Evolutionary conservation across 2,113 vertebrate species (phyloP).

Genomic region (Erythrolamprus reginae): DNA sequence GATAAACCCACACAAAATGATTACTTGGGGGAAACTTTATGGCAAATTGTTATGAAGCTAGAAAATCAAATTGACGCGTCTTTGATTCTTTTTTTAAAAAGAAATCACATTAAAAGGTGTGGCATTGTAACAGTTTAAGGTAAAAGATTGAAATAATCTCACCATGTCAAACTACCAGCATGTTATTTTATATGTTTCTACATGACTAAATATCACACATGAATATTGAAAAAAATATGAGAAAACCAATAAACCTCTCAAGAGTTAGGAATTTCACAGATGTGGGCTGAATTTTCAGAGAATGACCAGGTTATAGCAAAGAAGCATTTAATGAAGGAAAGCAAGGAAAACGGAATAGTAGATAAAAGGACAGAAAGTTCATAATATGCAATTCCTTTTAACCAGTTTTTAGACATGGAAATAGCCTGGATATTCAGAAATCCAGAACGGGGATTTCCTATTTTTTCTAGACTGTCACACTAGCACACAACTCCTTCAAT

Average conservation of each 20-base stretch:
- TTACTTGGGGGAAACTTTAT: neutral
- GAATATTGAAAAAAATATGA: too few relatives aligned
- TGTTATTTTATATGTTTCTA: neutral
- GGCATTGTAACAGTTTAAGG: neutral
- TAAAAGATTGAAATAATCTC: neutral
- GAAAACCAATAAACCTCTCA: neutral
- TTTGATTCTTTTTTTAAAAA: neutral
- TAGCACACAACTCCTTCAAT: neutral
- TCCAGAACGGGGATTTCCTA: neutral
- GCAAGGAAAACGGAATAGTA: too few relatives aligned
- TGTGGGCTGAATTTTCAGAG: neutral
- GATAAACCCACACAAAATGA: neutral
- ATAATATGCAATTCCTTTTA: neutral
- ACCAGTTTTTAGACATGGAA: neutral
- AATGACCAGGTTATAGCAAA: neutral
- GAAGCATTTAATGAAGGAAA: neutral
- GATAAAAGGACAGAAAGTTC: neutral
- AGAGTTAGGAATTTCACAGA: neutral
- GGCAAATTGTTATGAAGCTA: neutral
- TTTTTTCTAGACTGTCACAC: neutral
- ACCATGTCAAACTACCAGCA: too few relatives aligned
- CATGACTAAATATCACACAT: neutral
- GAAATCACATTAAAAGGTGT: neutral
- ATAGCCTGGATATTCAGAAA: neutral
- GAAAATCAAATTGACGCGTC: neutral